These are phyloP conservation scores for Ormyrus pomaceus DNA, from an alignment of 2,888 invertebrate genomes.

Conservation along the genomic window DNA sequence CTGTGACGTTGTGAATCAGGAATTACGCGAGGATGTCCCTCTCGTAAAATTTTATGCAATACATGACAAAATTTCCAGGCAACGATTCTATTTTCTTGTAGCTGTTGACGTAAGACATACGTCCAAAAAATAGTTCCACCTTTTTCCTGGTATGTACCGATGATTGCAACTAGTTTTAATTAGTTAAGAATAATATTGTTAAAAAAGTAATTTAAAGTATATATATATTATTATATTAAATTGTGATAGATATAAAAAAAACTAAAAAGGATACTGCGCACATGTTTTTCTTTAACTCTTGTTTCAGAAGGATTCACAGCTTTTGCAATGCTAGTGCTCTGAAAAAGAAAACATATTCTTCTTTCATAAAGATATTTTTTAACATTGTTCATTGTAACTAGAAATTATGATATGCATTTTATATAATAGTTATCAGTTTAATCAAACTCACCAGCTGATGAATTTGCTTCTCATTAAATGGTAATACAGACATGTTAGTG, in stretches of 20 bases:
- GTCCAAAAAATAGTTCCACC: constrained; percentile 95
- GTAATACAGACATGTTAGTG: constrained; percentile 71
- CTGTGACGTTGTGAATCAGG: constrained; percentile 90
- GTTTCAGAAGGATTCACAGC: constrained; percentile 94
- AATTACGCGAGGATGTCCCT: constrained; percentile 93
- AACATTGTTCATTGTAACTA: not conserved
- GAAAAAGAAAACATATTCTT: constrained; percentile 36
- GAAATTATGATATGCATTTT: not conserved
- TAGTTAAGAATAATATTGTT: constrained; percentile 57
- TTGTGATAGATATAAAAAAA: constrained; percentile 16
- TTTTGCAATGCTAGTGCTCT: constrained; percentile 93
- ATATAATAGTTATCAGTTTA: constrained; percentile 22
- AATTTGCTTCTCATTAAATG: constrained; percentile 78
- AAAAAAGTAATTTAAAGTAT: not conserved
- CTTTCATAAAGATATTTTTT: not conserved
- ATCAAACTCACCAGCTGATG: constrained; percentile 78
- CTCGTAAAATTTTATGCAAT: constrained; percentile 95
- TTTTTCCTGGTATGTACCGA: constrained; percentile 95
- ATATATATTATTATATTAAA: constrained; percentile 10
- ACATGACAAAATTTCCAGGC: constrained; percentile 99
- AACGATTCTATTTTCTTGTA: constrained; percentile 95
- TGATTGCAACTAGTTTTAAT: constrained; percentile 83
- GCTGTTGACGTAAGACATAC: constrained; percentile 82
- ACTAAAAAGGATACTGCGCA: constrained; percentile 82
- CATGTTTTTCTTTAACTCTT: constrained; percentile 99